Base-by-base conservation (phyloP, 2,113 vertebrate genomes). In the Oryzias curvinotus region DNA sequence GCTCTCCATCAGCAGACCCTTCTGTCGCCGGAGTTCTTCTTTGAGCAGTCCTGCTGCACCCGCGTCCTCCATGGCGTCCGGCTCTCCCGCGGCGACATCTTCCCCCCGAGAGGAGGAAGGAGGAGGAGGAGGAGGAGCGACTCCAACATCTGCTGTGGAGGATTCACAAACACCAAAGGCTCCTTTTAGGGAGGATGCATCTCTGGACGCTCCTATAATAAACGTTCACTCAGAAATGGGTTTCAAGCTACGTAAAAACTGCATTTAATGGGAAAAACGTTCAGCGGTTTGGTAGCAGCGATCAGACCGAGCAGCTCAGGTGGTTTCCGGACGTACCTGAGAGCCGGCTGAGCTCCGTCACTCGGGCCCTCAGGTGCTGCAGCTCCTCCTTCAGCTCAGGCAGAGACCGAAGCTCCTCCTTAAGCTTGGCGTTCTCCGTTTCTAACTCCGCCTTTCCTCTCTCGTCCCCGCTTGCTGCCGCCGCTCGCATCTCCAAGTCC, bases 371-470 rank as follows among this genome's bases (percentile, higher is more conserved):
- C 68, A 93, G 86, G 50, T 45, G 84, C 79, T 91, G 78, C 65
- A 93, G 73, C 74, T 93, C 91, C 19, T 57, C 85, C 75, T 80
- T 91, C 57, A 93, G 83, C 45, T 77, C 75, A 7, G 90, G 90
- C 57, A 93, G 74, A 30, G 72, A 73, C 1, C 77, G 77, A 63
- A 92, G 68, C 75, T 92, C 88, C 42, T 83, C 73, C 59, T 79
- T 89, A 73, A 93, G 28, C 49, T 60, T 81, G 3, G 50, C 5
- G 16, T 91, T 91, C 71, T 90, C 90, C 55, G 65, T 65, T 44
- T 90, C 85, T 55, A 91, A 49, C 60, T 73, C 75, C 1, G 69
- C 83, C 69, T 25, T 75, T 1, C 47, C 49, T 21, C 65, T 62
- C 43, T 81, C 68, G 49, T 81, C 69, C 0, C 74, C 75, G 7